Evolutionary conservation across 2,888 invertebrate genomes (phyloP).

Genomic region (Dasysyrphus albostriatus): DNA sequence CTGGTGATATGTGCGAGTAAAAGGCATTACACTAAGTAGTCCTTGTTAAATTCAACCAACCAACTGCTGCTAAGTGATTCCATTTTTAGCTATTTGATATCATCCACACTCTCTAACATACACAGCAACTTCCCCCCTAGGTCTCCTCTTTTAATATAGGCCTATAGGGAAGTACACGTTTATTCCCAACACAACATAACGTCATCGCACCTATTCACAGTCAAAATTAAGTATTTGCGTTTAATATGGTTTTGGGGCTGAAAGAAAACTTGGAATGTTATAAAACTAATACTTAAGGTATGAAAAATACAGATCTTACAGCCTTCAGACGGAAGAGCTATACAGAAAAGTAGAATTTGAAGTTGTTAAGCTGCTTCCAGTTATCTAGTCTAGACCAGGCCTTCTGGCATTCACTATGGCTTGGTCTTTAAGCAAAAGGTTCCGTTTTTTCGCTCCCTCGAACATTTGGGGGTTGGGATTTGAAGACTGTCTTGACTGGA

Average conservation of each 20-base stretch:
- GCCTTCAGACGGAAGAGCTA: too few relatives aligned
- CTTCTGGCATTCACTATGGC: too few relatives aligned
- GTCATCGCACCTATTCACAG: not conserved
- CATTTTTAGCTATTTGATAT: constrained; percentile 56
- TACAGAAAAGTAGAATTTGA: too few relatives aligned
- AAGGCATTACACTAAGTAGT: constrained; percentile 56
- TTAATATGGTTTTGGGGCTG: not conserved
- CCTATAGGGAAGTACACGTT: not conserved
- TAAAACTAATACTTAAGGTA: too few relatives aligned
- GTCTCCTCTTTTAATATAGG: not conserved
- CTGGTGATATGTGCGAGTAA: constrained; percentile 33
- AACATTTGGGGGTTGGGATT: too few relatives aligned
- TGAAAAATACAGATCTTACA: too few relatives aligned
- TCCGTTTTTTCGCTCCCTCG: too few relatives aligned
- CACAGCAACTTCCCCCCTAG: constrained; percentile 3
- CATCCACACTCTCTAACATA: not conserved
- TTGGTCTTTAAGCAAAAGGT: too few relatives aligned
- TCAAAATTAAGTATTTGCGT: not conserved
- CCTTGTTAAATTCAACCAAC: constrained; percentile 31
- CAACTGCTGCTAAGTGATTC: constrained; percentile 27
- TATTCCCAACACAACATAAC: constrained; percentile 11
- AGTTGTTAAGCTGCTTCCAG: too few relatives aligned
- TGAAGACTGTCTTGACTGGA: too few relatives aligned
- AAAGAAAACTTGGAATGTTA: not conserved
- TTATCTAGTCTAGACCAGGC: too few relatives aligned